These are phyloP conservation scores for Thamnophis elegans DNA, from an alignment of 2,797 vertebrate genomes.

Conservation along the genomic window DNA sequence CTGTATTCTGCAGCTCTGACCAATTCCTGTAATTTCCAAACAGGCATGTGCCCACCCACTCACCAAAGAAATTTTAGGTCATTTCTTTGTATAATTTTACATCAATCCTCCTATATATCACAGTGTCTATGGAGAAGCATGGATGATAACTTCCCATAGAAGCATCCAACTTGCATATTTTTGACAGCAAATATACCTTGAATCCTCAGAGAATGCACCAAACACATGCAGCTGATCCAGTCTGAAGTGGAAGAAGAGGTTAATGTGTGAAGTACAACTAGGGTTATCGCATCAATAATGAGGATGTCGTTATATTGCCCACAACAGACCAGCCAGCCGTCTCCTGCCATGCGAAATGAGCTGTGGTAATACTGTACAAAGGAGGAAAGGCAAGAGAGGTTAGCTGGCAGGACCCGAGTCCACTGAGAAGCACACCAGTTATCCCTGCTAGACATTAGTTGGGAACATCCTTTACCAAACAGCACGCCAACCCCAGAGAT, in stretches of 20 bases:
- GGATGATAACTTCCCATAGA: neutral
- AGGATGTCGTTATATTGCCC: conserved; percentile 77
- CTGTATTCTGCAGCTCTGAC: neutral
- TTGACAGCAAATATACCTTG: conserved; percentile 68
- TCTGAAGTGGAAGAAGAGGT: conserved; percentile 69
- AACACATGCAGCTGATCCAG: conserved; percentile 78
- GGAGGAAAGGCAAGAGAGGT: conserved; percentile 37
- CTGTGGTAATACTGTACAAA: conserved; percentile 76
- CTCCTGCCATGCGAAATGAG: conserved; percentile 76
- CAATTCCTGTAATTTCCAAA: neutral
- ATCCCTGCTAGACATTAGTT: neutral
- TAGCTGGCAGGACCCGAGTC: conserved; percentile 1
- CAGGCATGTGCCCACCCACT: too few species aligned
- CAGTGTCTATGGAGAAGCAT: too few species aligned
- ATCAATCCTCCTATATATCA: neutral
- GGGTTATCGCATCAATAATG: conserved; percentile 74
- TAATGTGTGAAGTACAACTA: conserved; percentile 70
- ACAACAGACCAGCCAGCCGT: conserved; percentile 80
- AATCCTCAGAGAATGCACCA: conserved; percentile 74
- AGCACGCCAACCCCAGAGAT: neutral
- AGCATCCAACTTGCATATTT: neutral
- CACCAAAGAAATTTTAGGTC: neutral
- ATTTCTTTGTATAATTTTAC: neutral
- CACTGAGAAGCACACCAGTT: neutral
- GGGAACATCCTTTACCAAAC: neutral